Base-by-base conservation (phyloP, 2,888 invertebrate species). In the Pseudococcus longispinus region DNA sequence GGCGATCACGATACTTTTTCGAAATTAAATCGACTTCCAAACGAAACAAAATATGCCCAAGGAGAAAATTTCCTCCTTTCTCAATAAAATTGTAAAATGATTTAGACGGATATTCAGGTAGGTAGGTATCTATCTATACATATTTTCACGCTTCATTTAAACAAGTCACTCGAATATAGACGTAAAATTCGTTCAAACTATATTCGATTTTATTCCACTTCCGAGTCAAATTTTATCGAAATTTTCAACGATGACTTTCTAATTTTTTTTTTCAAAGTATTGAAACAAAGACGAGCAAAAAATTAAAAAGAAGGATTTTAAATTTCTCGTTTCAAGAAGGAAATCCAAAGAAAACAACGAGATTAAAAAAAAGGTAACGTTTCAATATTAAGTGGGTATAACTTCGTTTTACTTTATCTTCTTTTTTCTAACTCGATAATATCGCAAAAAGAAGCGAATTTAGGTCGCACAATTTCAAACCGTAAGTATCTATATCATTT, bases 341-440 rank as follows among this genome's bases (percentile, higher is more conserved):
- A 70, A 70, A 70, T 70, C 29, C 29, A 70, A 70, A 70, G 70
- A 65, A 65, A 65, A 65, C 26, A 26, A 65, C 65, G 15, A 70
- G 29, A 26, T 29, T 70, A 18, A 70, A 70, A 51, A 51, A 60
- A 46, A 46, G 46, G 60, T 60, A 23, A 60, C 15, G 9, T 6
- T 60, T 60, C 60, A 60, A 60, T 60, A 23, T 23, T 60, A 60
- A 9, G 23, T 1, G 20, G 60, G 60, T 60, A 23, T 60, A 23
- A 23, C 20, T 60, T 60, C 20, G 51, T 51, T 51, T n/a, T 18
- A 51, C 51, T 4, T 51, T 51, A 51, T 51, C 51, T 51, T n/a
- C 13, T 51, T 51, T 51, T 51, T 51, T 51, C 13, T 51, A 18
- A 51, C 51, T 51, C 51, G 51, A 51, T 65, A 26, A 65, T 65